Percentiles rank a stretch among this genome's conserved stretches.
These are phyloP conservation scores for Ianthella basta DNA, from an alignment of 37 sponge, comb jelly and placozoan genomes.

Conservation along the genomic window DNA sequence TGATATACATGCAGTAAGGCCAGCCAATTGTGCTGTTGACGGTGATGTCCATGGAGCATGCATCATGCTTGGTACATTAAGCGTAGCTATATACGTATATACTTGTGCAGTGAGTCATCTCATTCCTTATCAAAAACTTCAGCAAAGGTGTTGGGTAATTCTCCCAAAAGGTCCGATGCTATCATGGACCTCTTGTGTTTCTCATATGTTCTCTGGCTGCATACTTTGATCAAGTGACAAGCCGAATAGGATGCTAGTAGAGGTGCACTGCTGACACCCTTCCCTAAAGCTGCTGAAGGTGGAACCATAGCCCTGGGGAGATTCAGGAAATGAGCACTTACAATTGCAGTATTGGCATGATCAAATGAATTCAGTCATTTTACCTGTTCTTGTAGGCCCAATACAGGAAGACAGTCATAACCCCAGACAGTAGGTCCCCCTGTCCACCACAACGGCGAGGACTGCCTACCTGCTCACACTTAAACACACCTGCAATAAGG, in stretches of 20 bases:
- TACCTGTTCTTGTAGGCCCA: conserved; percentile 73
- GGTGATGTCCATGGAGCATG: too few species aligned
- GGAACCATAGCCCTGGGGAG: not conserved
- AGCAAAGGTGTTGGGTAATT: conserved; percentile 18
- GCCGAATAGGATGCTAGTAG: conserved; percentile 76
- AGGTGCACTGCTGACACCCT: conserved; percentile 18
- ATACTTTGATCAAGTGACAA: conserved; percentile 73
- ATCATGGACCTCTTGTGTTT: conserved; percentile 79
- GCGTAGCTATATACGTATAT: too few species aligned
- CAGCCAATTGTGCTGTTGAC: too few species aligned
- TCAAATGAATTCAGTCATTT: not conserved
- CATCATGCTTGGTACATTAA: too few species aligned
- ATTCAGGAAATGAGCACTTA: not conserved
- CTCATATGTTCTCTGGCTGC: conserved; percentile 60
- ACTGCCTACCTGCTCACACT: conserved; percentile 73
- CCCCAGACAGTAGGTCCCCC: conserved; percentile 96
- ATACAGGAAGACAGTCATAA: conserved; percentile 69
- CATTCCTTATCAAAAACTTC: conserved; percentile 32
- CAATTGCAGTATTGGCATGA: not conserved
- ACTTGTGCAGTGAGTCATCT: too few species aligned
- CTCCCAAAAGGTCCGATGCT: conserved; percentile 73
- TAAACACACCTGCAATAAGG: conserved; percentile 13
- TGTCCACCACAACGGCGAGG: conserved; percentile 93
- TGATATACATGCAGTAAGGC: too few species aligned
- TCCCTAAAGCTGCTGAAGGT: not conserved